These are phyloP conservation scores for Pycnomerus fuliginosus DNA, from an alignment of 2,888 invertebrate species.

Conservation along the genomic window DNA sequence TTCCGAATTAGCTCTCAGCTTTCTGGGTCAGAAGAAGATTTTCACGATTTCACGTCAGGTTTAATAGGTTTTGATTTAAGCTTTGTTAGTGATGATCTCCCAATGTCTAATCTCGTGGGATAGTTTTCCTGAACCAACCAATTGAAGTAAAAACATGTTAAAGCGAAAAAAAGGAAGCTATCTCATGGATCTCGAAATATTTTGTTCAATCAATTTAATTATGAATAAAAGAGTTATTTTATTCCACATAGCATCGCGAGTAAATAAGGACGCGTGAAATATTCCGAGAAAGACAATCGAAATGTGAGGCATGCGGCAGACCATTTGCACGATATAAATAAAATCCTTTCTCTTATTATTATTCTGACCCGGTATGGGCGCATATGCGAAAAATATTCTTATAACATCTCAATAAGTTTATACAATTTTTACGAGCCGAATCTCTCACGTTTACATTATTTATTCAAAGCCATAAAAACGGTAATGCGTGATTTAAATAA, in stretches of 20 bases:
- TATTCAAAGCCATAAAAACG: slow-evolving; percentile 20
- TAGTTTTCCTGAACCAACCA: too few relatives aligned
- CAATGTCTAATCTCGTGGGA: too few relatives aligned
- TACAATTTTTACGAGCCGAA: slow-evolving; percentile 17
- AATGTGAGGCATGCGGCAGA: slow-evolving; percentile 10
- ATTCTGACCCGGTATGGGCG: slow-evolving; percentile 17
- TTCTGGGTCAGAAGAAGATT: slow-evolving; percentile 7
- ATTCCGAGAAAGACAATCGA: slow-evolving; percentile 7
- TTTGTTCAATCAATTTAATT: too few relatives aligned
- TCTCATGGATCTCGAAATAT: too few relatives aligned
- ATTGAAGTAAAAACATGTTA: too few relatives aligned
- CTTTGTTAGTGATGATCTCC: too few relatives aligned
- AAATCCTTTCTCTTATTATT: slow-evolving; percentile 17
- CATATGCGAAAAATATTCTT: slow-evolving; percentile 18
- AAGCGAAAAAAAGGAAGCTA: background rate
- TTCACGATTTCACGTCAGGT: slow-evolving; percentile 3
- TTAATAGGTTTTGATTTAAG: slow-evolving; percentile 12
- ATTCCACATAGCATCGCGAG: too few relatives aligned
- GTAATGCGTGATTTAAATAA: slow-evolving; percentile 12
- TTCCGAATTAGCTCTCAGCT: slow-evolving; percentile 14
- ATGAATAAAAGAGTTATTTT: too few relatives aligned
- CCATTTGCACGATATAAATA: slow-evolving; percentile 18
- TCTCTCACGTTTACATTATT: slow-evolving; percentile 15
- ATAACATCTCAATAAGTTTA: slow-evolving; percentile 19
- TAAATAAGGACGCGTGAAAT: too few relatives aligned